Conservation (phyloP, 2,797 vertebrate species). For the Sus cebifrons region DNA sequence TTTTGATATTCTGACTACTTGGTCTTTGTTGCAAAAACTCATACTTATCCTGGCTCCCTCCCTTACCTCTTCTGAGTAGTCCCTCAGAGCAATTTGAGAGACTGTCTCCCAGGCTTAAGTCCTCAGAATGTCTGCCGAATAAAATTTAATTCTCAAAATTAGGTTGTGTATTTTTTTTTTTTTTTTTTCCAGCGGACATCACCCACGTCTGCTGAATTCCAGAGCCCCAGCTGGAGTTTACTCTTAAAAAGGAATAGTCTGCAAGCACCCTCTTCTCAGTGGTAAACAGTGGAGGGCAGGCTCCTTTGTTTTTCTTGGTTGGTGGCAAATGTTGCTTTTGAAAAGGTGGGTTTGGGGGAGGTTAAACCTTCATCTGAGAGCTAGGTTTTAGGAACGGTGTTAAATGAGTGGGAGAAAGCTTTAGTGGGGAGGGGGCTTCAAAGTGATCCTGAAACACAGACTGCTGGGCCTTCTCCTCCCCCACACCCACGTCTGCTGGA, state of each 20-base stretch:
- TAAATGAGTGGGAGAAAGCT: not conserved
- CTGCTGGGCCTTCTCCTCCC: not conserved
- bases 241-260: not conserved
- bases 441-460: not conserved
- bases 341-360: not conserved
- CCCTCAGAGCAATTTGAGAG: no score
- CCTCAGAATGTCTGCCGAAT: no score
- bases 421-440: conserved; percentile 36
- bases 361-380: not conserved
- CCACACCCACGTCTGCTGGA: not conserved
- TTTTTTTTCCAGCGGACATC: not conserved
- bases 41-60: no score
- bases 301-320: not conserved
- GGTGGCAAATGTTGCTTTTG: not conserved
- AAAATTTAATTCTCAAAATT: no score
- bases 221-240: not conserved
- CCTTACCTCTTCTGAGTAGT: no score
- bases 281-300: fast-evolving
- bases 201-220: not conserved
- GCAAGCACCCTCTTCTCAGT: fast-evolving
- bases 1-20: no score
- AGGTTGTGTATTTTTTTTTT: no score
- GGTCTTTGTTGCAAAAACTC: no score
- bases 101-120: no score
- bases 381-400: not conserved